Percentiles rank a stretch among this genome's conserved stretches.
These are phyloP conservation scores for Tylochromis polylepis DNA, from an alignment of 2,113 vertebrate species.

Conservation along the genomic window DNA sequence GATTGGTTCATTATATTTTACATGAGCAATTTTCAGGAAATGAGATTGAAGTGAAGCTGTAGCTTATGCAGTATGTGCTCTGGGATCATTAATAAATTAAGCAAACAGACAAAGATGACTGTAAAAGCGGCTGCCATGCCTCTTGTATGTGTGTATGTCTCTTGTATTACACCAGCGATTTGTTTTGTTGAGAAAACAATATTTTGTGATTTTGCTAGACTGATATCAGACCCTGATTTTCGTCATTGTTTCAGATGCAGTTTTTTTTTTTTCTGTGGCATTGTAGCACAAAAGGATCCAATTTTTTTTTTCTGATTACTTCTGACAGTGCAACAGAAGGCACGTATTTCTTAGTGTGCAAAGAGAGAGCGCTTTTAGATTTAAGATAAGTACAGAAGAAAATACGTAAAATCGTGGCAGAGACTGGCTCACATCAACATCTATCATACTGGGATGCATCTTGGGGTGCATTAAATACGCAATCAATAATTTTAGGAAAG, in stretches of 20 bases:
- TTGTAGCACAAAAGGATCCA: neutral
- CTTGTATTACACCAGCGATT: neutral
- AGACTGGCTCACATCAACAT: neutral
- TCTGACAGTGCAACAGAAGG: neutral
- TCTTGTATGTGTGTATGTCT: fast-evolving
- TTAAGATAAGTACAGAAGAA: neutral
- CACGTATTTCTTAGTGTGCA: neutral
- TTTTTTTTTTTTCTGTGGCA: neutral
- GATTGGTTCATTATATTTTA: neutral
- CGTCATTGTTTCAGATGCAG: neutral
- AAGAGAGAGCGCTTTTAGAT: neutral
- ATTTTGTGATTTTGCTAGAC: neutral
- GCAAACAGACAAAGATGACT: neutral
- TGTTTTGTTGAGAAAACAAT: neutral
- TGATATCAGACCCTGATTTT: neutral
- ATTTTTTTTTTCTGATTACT: neutral
- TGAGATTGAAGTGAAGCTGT: neutral
- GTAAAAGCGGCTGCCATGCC: neutral
- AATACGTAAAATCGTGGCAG: neutral
- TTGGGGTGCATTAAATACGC: fast-evolving
- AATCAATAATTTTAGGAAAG: neutral
- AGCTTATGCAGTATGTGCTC: neutral
- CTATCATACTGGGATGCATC: neutral
- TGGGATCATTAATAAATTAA: neutral
- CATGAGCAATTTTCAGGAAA: neutral